A percentile compares a stretch with the other conserved stretches of the same genome.
Evolutionary conservation across 2,797 vertebrate genomes (phyloP).

Genomic region (Eulemur albifrons): DNA sequence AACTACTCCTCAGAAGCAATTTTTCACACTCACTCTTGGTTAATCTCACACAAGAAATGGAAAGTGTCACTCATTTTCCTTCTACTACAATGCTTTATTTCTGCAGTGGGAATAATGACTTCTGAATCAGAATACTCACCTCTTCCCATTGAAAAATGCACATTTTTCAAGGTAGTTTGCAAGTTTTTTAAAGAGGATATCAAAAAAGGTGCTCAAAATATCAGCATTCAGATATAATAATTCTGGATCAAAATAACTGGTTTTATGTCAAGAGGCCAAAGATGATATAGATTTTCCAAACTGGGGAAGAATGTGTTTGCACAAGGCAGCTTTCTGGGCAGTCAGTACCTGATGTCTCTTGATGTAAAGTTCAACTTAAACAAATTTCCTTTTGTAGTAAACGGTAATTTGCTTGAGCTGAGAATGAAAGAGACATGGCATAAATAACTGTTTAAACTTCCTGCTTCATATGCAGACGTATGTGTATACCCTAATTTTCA

Average conservation of each 20-base stretch:
- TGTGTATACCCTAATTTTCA: neutral
- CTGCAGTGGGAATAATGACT: neutral
- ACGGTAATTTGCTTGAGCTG: neutral
- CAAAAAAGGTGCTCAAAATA: neutral
- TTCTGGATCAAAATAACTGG: neutral
- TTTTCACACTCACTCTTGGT: constrained; percentile 34
- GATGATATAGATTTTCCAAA: constrained; percentile 10
- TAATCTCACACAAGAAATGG: constrained; percentile 35
- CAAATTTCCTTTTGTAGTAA: neutral
- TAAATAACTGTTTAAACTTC: neutral
- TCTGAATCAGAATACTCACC: constrained; percentile 35
- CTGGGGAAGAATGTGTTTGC: neutral
- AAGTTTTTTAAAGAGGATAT: constrained; percentile 36
- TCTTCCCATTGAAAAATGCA: neutral
- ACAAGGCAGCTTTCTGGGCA: neutral
- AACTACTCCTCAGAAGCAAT: constrained; percentile 47
- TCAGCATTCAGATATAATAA: constrained; percentile 1
- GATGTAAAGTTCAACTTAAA: neutral
- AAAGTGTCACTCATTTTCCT: constrained; percentile 53
- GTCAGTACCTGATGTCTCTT: neutral
- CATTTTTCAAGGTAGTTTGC: constrained; percentile 1
- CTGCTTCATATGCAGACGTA: neutral
- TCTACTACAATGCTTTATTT: constrained; percentile 35
- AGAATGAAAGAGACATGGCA: neutral
- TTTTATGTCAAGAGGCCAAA: neutral